Evolutionary conservation across 1,140 invertebrate species (phyloP), one percentile per base, ranked within the genome.

Genomic region (Laupala kohalensis): DNA sequence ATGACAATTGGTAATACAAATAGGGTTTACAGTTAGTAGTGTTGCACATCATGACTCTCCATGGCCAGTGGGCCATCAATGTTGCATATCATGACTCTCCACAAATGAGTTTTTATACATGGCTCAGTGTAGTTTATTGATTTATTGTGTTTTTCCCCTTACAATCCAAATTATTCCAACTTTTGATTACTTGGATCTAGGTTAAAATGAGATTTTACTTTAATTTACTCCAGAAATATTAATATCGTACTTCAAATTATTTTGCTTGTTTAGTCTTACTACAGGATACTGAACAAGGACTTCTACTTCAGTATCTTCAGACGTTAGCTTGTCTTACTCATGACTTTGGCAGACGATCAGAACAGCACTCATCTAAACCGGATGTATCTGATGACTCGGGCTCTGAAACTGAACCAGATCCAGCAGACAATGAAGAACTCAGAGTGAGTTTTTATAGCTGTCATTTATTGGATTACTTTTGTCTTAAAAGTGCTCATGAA

Each of bases 281-380:
- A 69, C 77, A 76, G 26, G 76, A 77, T 25, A 76, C 76, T 75
- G 76, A 76, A 12, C 76, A 78, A 64, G 66, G 74, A 19, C 29
- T 63, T 13, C 73, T 80, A 2, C 75, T 79, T 3, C 78, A 74
- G 26, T 84, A 84, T 62, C 75, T 84, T 0, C 78, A 82, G 76
- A 79, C 84, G 0, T 74, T 84, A 5, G 82, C 81, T 0, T 75
- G 75, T 3, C 65, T 83, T 24, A 83, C 79, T 6, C 62, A 63
- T 5, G 75, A 77, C 6, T 70, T 77, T 0, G 77, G 68, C 64
- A 75, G 23, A n/a, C 37, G 37, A 13, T 19, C 37, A 13, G 19
- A 19, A 9, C 37, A 53, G 19, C 37, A 53, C 37, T 13, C 9
- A 13, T 53, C 37, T 53, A 53, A 53, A 4, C 37, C 73, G 4